Conservation (phyloP, 2,797 vertebrate species). For the Parauchenoglanis punctatus region DNA sequence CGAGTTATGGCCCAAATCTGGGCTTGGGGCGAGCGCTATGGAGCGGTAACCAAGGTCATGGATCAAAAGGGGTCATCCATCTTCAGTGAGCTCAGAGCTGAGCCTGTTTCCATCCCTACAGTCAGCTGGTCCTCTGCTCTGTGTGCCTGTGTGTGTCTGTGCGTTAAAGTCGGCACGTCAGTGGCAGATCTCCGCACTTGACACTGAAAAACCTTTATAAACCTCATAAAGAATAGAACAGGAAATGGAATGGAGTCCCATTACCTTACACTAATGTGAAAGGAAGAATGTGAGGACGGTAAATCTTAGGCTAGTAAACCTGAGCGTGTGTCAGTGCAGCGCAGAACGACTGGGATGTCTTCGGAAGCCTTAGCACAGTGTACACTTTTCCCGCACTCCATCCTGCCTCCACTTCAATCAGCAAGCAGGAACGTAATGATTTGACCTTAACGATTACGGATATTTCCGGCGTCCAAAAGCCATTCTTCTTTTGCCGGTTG, state of each 20-base stretch:
- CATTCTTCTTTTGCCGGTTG: conserved; percentile 1
- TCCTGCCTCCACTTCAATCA: background rate
- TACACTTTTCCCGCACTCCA: background rate
- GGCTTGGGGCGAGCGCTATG: conserved; percentile 35
- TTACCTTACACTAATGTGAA: conserved; percentile 35
- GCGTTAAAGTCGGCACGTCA: conserved; percentile 38
- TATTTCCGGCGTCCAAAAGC: background rate
- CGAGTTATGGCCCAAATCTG: conserved; percentile 51
- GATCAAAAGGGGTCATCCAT: conserved; percentile 54
- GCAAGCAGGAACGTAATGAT: background rate
- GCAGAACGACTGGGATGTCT: background rate
- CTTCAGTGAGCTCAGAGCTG: conserved; percentile 27
- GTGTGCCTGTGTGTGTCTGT: conserved; percentile 18
- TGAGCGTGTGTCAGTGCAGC: background rate
- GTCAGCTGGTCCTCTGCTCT: background rate
- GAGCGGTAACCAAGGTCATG: conserved; percentile 53
- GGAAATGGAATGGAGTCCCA: conserved; percentile 27
- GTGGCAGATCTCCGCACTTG: conserved; percentile 26
- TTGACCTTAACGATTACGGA: background rate
- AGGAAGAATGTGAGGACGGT: background rate
- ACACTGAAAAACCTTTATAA: conserved; percentile 49
- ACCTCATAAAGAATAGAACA: conserved; percentile 30
- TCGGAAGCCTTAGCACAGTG: background rate
- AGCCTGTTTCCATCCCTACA: conserved; percentile 13
- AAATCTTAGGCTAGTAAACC: conserved; percentile 33